Evolutionary conservation across 2,888 invertebrate species (phyloP).

Genomic region (Dryobotodes eremita): DNA sequence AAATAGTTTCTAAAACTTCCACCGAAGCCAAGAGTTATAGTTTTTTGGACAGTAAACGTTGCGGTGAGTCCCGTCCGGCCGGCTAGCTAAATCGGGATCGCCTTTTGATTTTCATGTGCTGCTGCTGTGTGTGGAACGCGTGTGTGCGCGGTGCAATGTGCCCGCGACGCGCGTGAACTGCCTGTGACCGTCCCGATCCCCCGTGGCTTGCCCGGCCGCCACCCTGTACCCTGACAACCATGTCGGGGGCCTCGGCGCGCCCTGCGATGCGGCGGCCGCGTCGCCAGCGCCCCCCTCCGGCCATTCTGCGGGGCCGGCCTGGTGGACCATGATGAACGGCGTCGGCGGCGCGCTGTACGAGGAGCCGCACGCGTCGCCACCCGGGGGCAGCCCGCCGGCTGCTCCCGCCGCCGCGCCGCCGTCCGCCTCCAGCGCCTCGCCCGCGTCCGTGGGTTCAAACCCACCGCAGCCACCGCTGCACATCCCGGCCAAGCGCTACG

Average conservation of each 20-base stretch:
- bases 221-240: constrained; percentile 95
- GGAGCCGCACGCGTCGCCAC: constrained; percentile 92
- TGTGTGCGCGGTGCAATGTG: constrained; percentile 89
- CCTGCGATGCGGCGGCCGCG: constrained; percentile 92
- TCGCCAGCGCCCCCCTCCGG: constrained; percentile 95
- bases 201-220: constrained; percentile 95
- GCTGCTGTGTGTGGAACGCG: constrained; percentile 86
- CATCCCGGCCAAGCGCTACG: constrained; percentile 96
- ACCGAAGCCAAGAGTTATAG: constrained; percentile 59
- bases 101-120: constrained; percentile 90
- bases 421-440: constrained; percentile 90
- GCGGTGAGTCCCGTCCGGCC: constrained; percentile 83
- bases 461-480: constrained; percentile 95
- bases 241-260: constrained; percentile 92
- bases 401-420: constrained; percentile 93
- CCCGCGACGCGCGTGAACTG: constrained; percentile 89
- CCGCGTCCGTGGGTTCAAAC: constrained; percentile 92
- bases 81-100: constrained; percentile 89
- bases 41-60: constrained; percentile 75
- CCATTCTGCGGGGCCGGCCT: constrained; percentile 96
- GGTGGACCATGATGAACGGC: constrained; percentile 96
- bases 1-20: constrained; percentile 67
- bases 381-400: constrained; percentile 92
- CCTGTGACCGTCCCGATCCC: constrained; percentile 89
- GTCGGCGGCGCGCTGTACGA: constrained; percentile 95